Percentiles rank a stretch among this genome's conserved stretches.
Conservation (phyloP, 2,888 invertebrate species). For the Drosophila tanythrix region DNA sequence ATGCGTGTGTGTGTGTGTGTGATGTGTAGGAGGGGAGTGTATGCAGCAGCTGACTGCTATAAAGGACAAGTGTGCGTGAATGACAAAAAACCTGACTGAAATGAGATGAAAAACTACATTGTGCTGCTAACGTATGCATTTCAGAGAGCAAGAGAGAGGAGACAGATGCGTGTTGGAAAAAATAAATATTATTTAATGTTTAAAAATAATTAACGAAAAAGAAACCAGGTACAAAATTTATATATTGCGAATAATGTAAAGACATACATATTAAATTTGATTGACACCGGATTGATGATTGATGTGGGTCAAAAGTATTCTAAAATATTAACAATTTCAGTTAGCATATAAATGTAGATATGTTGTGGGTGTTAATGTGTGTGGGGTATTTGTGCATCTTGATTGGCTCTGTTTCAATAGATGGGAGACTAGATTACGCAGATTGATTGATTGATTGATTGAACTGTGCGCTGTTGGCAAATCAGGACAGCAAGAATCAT, state of each 20-base stretch:
- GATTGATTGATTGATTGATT: slow-evolving; percentile 28
- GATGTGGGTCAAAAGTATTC: not conserved
- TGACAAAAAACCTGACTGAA: slow-evolving; percentile 23
- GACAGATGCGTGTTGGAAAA: not conserved
- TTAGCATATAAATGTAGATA: not conserved
- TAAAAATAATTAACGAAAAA: not conserved
- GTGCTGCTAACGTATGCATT: not conserved
- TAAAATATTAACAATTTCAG: not conserved
- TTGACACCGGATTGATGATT: slow-evolving; percentile 7
- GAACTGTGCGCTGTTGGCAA: not conserved
- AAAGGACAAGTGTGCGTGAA: not conserved
- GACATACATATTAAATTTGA: slow-evolving; percentile 10
- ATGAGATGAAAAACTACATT: not conserved
- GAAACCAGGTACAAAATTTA: slow-evolving; percentile 13
- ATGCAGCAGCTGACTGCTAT: slow-evolving; percentile 19
- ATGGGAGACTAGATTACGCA: slow-evolving; percentile 7
- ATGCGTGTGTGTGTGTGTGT: not conserved
- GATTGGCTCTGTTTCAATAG: not conserved
- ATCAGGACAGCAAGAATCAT: slow-evolving; percentile 1
- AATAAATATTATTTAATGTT: not conserved
- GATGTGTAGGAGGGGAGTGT: not conserved
- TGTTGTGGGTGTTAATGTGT: not conserved
- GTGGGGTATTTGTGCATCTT: not conserved
- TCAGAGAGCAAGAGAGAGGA: not conserved
- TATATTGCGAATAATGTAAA: not conserved